phyloP scores from a whole-genome alignment of 2,888 invertebrate genomes.

The Agelastica alni region DNA sequence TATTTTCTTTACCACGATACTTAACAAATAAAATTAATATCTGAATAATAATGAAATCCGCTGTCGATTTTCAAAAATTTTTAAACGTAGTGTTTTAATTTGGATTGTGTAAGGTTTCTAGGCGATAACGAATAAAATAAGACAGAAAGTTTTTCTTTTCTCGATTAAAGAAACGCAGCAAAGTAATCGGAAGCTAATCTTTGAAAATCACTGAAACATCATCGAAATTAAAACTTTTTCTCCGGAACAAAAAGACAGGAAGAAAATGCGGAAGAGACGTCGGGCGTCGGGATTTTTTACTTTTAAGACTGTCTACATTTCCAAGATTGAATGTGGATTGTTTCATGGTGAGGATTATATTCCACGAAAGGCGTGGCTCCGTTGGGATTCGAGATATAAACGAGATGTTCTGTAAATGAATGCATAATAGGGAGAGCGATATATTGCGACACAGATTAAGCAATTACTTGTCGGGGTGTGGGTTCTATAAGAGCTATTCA shows the following conservation, averaged over 20 bases:
- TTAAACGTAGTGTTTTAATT: too few species aligned
- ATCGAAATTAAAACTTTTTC: constrained; percentile 22
- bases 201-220: constrained; percentile 21
- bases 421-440: constrained; percentile 27
- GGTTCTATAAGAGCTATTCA: constrained; percentile 16
- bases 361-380: constrained; percentile 19
- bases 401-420: constrained; percentile 32
- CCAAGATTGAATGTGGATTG: constrained; percentile 38
- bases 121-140: too few species aligned
- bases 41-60: too few species aligned
- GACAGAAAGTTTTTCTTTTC: too few species aligned
- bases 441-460: constrained; percentile 29
- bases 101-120: too few species aligned
- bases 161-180: neutral
- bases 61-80: too few species aligned
- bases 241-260: constrained; percentile 16
- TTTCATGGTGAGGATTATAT: constrained; percentile 25
- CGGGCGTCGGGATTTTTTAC: constrained; percentile 41
- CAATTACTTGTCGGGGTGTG: constrained; percentile 25
- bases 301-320: constrained; percentile 42
- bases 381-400: constrained; percentile 28
- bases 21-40: too few species aligned
- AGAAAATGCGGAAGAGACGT: constrained; percentile 30
- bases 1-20: too few species aligned
- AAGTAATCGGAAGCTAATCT: constrained; percentile 21